Percentiles rank a stretch among this genome's conserved stretches.
Evolutionary conservation across 2,888 invertebrate species (phyloP).

Genomic region (Cordilura impudica): DNA sequence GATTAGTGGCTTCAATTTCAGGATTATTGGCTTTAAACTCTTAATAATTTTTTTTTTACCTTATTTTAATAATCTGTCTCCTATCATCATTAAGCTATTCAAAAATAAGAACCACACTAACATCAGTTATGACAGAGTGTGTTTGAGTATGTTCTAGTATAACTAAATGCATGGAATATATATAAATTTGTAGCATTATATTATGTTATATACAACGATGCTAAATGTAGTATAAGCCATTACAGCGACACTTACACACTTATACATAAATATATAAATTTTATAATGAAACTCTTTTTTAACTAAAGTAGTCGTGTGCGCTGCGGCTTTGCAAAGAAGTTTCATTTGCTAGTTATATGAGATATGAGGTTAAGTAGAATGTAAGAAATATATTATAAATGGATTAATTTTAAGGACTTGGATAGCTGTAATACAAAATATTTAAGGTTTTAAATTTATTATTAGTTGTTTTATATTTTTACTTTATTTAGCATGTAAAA

Average conservation of each 20-base stretch:
- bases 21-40: too few species aligned
- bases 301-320: not conserved
- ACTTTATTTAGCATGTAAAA: too few species aligned
- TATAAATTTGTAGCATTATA: too few species aligned
- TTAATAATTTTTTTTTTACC: too few species aligned
- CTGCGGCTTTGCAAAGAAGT: not conserved
- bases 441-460: too few species aligned
- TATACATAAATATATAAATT: constrained; percentile 34
- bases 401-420: too few species aligned
- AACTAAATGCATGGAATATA: not conserved
- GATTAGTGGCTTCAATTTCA: too few species aligned
- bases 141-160: not conserved
- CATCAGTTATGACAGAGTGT: not conserved
- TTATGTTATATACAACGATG: constrained; percentile 25
- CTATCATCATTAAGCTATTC: too few species aligned
- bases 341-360: not conserved
- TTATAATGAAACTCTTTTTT: constrained; percentile 5
- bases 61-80: too few species aligned
- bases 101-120: not conserved
- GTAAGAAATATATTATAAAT: too few species aligned
- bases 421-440: too few species aligned
- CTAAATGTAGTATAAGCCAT: constrained; percentile 27
- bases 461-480: too few species aligned
- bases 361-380: not conserved
- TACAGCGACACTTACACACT: constrained; percentile 28